Conservation (phyloP, 2,888 invertebrate genomes). For the Papilio demoleus region DNA sequence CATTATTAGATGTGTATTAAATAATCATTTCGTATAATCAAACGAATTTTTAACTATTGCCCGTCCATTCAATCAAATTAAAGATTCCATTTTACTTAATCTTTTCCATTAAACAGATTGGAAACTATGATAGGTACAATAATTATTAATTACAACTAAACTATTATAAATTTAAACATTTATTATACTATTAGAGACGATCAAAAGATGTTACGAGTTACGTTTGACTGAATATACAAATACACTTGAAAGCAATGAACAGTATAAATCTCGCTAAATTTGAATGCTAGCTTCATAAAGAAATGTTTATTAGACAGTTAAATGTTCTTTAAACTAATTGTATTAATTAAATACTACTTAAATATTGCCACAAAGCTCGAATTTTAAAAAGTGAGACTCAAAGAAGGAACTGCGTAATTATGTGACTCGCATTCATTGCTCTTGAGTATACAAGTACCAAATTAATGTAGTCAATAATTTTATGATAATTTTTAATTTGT, state of each 20-base stretch:
- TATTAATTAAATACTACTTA: no score
- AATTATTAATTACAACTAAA: conserved; percentile 31
- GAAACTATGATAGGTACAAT: conserved; percentile 16
- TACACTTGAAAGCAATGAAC: no score
- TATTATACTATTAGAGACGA: background rate
- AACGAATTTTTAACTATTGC: conserved; percentile 29
- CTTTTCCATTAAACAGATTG: conserved; percentile 33
- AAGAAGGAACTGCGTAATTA: no score
- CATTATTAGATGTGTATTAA: conserved; percentile 38
- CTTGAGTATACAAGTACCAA: no score
- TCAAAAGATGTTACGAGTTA: background rate
- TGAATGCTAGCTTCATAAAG: no score
- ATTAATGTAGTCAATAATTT: background rate
- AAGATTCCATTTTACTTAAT: conserved; percentile 28
- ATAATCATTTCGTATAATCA: conserved; percentile 34
- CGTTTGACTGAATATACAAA: no score
- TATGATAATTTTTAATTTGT: conserved; percentile 5
- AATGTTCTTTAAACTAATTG: no score
- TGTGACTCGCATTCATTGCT: no score
- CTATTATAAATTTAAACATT: conserved; percentile 22
- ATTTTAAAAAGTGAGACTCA: no score
- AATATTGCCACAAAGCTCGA: no score
- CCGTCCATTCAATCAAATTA: conserved; percentile 38
- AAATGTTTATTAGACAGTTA: no score
- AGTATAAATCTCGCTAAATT: no score